These are phyloP conservation scores for Hypotaenidia okinawae DNA, from an alignment of 2,797 vertebrate species.

Conservation along the genomic window DNA sequence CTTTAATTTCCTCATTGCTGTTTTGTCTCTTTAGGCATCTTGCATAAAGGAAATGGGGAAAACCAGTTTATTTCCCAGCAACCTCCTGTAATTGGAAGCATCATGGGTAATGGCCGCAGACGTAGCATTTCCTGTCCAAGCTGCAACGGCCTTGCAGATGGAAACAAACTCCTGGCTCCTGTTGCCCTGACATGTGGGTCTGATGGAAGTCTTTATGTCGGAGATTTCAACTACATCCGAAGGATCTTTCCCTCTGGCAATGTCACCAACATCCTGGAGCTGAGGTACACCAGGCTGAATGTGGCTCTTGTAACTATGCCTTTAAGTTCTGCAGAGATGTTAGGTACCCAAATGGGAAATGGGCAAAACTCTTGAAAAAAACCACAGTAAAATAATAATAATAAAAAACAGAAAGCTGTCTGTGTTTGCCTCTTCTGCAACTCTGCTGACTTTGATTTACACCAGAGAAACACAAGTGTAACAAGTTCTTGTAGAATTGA, in stretches of 20 bases:
- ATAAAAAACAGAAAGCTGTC: background rate
- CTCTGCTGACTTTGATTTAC: constrained; percentile 35
- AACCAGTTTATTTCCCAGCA: constrained; percentile 99
- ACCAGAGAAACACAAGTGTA: background rate
- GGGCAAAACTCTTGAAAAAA: background rate
- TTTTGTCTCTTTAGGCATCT: constrained; percentile 84
- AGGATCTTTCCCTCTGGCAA: constrained; percentile 97
- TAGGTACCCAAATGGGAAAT: background rate
- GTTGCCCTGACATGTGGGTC: constrained; percentile 93
- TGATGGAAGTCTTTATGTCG: constrained; percentile 96
- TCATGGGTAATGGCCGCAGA: constrained; percentile 96
- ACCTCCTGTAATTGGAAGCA: constrained; percentile 94
- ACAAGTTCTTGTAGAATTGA: background rate
- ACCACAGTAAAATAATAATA: background rate
- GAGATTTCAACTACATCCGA: constrained; percentile 98
- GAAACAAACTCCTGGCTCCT: constrained; percentile 96
- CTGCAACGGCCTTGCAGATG: constrained; percentile 97
- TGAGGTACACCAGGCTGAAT: constrained; percentile 84
- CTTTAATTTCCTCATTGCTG: background rate
- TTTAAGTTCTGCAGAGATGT: background rate
- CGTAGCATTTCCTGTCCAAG: constrained; percentile 98
- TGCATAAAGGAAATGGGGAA: constrained; percentile 98
- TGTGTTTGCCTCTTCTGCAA: constrained; percentile 8
- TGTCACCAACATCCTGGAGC: constrained; percentile 95
- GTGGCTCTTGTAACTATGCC: background rate